phyloP scores from a whole-genome alignment of 2,797 vertebrate species.

The Gallirallus australis region DNA sequence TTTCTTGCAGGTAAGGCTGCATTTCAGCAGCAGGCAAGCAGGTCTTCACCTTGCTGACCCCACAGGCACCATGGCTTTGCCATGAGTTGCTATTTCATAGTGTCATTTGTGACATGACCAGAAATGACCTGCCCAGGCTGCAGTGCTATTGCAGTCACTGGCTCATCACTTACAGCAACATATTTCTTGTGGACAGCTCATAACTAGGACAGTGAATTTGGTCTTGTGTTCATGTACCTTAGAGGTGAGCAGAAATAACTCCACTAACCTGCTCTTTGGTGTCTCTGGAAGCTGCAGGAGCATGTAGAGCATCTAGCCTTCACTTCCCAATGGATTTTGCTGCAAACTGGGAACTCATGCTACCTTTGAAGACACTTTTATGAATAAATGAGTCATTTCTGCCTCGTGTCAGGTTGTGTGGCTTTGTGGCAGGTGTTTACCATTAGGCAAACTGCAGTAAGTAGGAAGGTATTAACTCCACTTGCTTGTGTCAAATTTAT shows the following conservation, averaged over 20 bases:
- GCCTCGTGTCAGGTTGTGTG: neutral
- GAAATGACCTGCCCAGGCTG: neutral
- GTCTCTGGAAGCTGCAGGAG: neutral
- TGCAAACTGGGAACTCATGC: neutral
- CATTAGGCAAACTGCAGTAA: neutral
- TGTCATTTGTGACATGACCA: neutral
- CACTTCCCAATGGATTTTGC: neutral
- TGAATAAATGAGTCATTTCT: neutral
- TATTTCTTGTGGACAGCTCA: neutral
- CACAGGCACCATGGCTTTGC: neutral
- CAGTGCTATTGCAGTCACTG: neutral
- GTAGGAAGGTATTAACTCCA: neutral
- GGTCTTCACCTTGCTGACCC: neutral
- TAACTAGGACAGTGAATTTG: neutral
- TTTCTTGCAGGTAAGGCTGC: neutral
- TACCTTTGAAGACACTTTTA: neutral
- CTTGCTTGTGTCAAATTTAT: neutral
- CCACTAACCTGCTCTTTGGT: neutral
- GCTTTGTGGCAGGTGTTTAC: neutral
- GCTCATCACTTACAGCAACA: neutral
- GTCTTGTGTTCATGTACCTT: neutral
- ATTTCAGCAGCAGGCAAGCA: neutral
- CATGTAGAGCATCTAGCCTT: neutral
- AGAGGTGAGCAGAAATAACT: neutral
- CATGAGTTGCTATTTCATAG: neutral